Evolutionary conservation across 2,888 invertebrate species (phyloP).

Genomic region (Deroplatys truncata): DNA sequence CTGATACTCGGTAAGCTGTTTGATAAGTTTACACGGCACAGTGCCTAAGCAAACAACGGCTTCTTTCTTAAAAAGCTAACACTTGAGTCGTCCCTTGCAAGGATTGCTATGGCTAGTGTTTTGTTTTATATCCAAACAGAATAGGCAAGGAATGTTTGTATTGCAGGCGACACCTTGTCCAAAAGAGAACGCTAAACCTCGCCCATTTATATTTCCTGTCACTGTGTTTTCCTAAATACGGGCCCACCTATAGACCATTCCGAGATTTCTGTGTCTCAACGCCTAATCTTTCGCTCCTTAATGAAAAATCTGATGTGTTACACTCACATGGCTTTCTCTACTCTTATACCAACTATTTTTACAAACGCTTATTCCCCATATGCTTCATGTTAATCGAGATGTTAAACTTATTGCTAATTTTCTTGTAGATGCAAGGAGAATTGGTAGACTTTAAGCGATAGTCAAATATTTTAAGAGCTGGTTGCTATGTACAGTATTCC

Average conservation of each 20-base stretch:
- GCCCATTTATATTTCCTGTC: background rate
- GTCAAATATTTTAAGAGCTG: no score
- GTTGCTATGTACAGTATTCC: no score
- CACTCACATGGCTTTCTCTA: no score
- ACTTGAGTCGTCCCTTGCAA: background rate
- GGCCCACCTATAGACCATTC: background rate
- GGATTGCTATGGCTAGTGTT: background rate
- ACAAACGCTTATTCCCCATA: no score
- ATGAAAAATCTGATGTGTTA: no score
- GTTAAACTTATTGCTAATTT: no score
- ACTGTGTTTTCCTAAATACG: background rate
- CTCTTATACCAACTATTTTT: no score
- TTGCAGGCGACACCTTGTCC: background rate
- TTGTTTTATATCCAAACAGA: background rate
- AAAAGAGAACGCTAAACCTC: background rate
- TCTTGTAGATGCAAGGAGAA: no score
- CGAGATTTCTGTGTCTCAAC: background rate
- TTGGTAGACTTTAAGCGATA: no score
- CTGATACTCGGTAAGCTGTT: background rate
- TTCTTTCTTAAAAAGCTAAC: background rate
- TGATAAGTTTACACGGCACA: conserved; percentile 1
- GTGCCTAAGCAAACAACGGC: conserved; percentile 12
- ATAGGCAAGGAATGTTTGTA: background rate
- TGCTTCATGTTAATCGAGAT: no score
- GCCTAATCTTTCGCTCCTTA: no score